Conservation (phyloP, 1,140 invertebrate species). For the Agrypnia vestita region DNA sequence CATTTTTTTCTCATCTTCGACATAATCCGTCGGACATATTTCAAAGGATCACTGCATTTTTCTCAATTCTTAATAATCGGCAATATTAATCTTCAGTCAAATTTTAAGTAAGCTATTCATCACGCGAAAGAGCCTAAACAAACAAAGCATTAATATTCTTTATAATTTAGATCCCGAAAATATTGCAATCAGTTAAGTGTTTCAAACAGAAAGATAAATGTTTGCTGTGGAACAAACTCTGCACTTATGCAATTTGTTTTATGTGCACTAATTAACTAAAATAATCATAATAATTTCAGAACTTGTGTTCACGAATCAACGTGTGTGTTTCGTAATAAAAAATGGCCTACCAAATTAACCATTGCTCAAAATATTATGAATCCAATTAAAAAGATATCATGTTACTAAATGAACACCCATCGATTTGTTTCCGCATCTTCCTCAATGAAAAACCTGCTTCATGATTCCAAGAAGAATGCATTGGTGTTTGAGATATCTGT, state of each 20-base stretch:
- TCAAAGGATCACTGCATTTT: no score
- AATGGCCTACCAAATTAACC: neutral
- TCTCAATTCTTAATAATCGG: no score
- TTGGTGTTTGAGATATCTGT: neutral
- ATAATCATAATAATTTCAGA: conserved; percentile 6
- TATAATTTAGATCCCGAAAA: no score
- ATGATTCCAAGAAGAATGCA: conserved; percentile 7
- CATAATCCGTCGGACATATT: no score
- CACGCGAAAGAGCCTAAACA: no score
- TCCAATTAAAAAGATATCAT: conserved; percentile 34
- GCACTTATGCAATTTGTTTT: conserved; percentile 1
- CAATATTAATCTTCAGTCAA: no score
- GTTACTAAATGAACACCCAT: conserved; percentile 25
- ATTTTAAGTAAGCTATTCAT: no score
- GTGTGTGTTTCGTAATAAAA: conserved; percentile 14
- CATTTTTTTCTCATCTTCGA: no score
- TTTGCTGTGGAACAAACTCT: neutral
- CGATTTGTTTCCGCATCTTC: neutral
- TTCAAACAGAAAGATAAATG: neutral
- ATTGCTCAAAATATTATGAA: neutral
- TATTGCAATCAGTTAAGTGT: no score
- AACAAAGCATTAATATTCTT: no score
- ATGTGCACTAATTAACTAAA: neutral
- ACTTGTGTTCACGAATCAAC: neutral
- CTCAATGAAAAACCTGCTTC: neutral